Evolutionary conservation across 2,888 invertebrate species (phyloP), one percentile per base, ranked within the genome.

Genomic region (Dermolepida albohirtum): DNA sequence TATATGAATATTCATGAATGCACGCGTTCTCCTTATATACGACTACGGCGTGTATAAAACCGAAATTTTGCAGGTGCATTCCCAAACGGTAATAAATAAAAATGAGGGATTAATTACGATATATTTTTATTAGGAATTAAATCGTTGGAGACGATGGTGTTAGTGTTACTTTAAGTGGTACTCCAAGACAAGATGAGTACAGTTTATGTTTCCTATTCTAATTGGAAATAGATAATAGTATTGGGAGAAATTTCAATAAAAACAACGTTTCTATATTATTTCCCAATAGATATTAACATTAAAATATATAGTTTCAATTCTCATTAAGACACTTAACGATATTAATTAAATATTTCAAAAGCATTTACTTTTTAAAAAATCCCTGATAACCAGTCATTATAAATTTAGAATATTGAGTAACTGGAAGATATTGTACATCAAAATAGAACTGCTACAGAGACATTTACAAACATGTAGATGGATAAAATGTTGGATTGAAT

Each of bases 1-100:
- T 57, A 59, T 50, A 64, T 68, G 68, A 68, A 68, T 68, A 68
- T 68, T 68, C 68, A 68, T 68, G 54, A 68, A 57, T 50, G 41
- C 64, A 52, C 64, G 66, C 63, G 43, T 29, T 44, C 59, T 54
- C 14, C 14, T 16, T 39, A 34, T 49, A 27, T 29, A 47, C 27
- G 62, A 44, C 34, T n/a, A n/a, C 62, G 39, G 40, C 34, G 10
- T 47, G 14, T 41, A 55, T 41, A 55, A 63, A 67, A 67, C 63
- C 39, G 52, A 63, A 67, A 52, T 64, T 67, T 63, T 62, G 67
- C 67, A 67, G 67, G 67, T 67, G 67, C 54, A 52, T 51, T 44
- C 50, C 44, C 41, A 44, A 40, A 67, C 14, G 27, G 59, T 59
- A 59, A 59, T 59, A 59, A 59, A 59, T 59, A 59, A 59, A 59